Conservation (phyloP, 2,797 vertebrate genomes). For the Buphagus erythrorhynchus region DNA sequence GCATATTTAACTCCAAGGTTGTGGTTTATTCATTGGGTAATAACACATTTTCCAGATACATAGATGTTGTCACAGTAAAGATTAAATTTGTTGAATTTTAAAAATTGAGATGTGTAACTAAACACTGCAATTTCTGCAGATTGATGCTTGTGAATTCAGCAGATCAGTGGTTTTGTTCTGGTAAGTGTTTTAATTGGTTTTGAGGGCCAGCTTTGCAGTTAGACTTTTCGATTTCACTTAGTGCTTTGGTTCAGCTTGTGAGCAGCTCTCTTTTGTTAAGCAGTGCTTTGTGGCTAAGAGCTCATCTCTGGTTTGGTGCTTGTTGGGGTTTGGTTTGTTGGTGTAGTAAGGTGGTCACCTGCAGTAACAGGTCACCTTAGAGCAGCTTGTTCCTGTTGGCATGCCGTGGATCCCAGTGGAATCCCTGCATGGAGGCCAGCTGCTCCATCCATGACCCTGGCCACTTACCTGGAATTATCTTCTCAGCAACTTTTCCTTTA, state of each 20-base stretch:
- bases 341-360: background rate
- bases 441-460: background rate
- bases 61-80: background rate
- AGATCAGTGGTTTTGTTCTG: background rate
- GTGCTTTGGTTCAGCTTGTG: background rate
- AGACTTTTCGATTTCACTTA: background rate
- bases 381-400: background rate
- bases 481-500: background rate
- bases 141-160: background rate
- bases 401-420: fast-evolving
- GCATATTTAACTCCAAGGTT: background rate
- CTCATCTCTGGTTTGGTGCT: background rate
- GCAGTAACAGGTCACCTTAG: background rate
- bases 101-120: background rate
- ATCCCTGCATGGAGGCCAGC: background rate
- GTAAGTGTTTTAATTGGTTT: background rate
- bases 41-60: background rate
- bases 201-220: background rate
- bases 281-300: background rate
- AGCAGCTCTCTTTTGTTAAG: background rate
- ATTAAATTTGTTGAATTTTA: background rate
- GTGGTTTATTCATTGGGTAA: background rate
- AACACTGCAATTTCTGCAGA: background rate
- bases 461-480: background rate
- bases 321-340: background rate